Conservation (phyloP, 1,140 invertebrate species). For the Linepithema humile region DNA sequence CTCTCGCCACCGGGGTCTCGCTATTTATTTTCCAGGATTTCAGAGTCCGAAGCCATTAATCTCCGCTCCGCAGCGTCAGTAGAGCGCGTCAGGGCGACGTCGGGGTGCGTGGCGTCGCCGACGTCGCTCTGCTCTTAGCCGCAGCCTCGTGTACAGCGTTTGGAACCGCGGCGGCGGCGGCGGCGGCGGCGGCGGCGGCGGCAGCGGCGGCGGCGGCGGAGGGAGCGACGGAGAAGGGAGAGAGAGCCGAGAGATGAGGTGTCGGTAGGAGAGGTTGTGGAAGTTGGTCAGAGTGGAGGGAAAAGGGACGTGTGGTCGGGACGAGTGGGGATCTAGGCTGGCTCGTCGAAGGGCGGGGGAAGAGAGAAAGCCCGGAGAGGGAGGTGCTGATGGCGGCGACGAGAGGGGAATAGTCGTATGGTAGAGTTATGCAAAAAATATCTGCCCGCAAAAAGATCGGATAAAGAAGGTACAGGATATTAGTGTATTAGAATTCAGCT, state of each 20-base stretch:
- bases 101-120: conserved; percentile 80
- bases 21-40: conserved; percentile 85
- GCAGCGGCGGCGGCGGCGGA: conserved; percentile 19
- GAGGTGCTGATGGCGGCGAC: conserved; percentile 67
- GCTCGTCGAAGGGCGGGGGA: conserved; percentile 40
- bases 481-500: conserved; percentile 59
- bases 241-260: conserved; percentile 55
- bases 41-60: conserved; percentile 84
- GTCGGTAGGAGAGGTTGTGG: conserved; percentile 47
- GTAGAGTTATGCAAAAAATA: conserved; percentile 69
- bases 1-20: conserved; percentile 77
- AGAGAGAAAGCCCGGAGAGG: conserved; percentile 45
- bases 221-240: conserved; percentile 32
- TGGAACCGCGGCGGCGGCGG: conserved; percentile 38
- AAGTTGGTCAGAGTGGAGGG: conserved; percentile 55
- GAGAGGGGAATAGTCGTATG: conserved; percentile 56
- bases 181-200: conserved; percentile 26
- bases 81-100: conserved; percentile 83
- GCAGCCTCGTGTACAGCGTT: conserved; percentile 69
- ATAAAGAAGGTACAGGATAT: conserved; percentile 60
- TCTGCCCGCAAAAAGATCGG: conserved; percentile 61
- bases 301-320: conserved; percentile 54
- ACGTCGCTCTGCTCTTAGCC: conserved; percentile 77
- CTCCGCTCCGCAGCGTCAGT: conserved; percentile 81
- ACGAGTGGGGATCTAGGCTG: conserved; percentile 49